Evolutionary conservation across 2,113 vertebrate genomes (phyloP).

Genomic region (Machaerirhynchus nigripectus): DNA sequence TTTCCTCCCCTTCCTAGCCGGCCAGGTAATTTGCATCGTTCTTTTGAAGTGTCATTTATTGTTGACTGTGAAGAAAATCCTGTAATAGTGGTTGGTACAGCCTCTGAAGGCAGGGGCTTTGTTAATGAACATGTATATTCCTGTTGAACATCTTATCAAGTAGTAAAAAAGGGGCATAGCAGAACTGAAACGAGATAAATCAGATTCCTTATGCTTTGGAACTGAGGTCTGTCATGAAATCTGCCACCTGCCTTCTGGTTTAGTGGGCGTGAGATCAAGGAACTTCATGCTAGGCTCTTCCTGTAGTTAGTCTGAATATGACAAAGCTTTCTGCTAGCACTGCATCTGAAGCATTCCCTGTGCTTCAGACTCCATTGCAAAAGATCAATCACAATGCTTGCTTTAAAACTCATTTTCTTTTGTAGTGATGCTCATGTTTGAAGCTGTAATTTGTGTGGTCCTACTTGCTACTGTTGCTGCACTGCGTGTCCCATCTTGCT

Average conservation of each 20-base stretch:
- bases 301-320: neutral
- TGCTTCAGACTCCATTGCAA: neutral
- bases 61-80: neutral
- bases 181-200: neutral
- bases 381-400: neutral
- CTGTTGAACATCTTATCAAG: neutral
- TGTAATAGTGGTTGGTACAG: neutral
- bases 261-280: neutral
- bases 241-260: neutral
- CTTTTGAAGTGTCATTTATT: neutral
- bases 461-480: neutral
- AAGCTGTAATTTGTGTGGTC: neutral
- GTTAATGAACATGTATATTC: neutral
- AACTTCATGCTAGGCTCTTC: neutral
- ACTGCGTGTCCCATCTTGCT: neutral
- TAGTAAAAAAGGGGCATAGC: neutral
- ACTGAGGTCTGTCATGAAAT: neutral
- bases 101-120: neutral
- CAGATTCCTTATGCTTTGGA: neutral
- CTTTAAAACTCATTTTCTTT: neutral
- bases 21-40: conserved; percentile 73
- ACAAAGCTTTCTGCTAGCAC: neutral
- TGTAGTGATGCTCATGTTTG: neutral
- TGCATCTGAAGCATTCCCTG: neutral
- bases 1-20: conserved; percentile 95